Conservation (phyloP, 2,113 vertebrate genomes). For the Engystomops pustulosus region DNA sequence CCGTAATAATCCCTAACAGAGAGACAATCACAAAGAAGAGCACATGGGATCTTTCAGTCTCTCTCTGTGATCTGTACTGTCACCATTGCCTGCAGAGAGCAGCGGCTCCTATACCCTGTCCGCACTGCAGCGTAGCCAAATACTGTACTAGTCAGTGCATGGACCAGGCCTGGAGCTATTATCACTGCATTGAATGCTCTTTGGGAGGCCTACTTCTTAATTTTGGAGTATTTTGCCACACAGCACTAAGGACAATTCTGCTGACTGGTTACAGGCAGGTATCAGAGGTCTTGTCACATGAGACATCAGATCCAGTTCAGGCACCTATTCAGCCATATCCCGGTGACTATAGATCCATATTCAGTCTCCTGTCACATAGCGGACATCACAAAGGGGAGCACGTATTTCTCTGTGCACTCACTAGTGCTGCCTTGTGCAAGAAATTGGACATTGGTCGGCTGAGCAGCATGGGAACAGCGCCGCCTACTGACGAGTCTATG, state of each 20-base stretch:
- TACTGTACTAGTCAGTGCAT: slow-evolving; percentile 84
- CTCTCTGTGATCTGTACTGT: slow-evolving; percentile 78
- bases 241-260: slow-evolving; percentile 83
- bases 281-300: slow-evolving; percentile 48
- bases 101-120: slow-evolving; percentile 77
- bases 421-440: slow-evolving; percentile 76
- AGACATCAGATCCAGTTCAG: slow-evolving; percentile 61
- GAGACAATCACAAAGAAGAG: slow-evolving; percentile 53
- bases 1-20: slow-evolving; percentile 82
- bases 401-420: slow-evolving; percentile 82
- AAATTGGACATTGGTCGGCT: slow-evolving; percentile 65
- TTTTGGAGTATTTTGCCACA: slow-evolving; percentile 83
- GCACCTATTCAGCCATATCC: slow-evolving; percentile 65
- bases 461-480: slow-evolving; percentile 58
- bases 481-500: neutral
- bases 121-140: slow-evolving; percentile 81
- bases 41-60: slow-evolving; percentile 56
- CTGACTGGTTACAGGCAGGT: slow-evolving; percentile 78
- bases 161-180: slow-evolving; percentile 79
- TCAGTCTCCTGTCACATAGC: slow-evolving; percentile 82
- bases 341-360: slow-evolving; percentile 79
- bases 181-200: slow-evolving; percentile 86
- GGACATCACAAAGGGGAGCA: slow-evolving; percentile 75
- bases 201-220: slow-evolving; percentile 78
- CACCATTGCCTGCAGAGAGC: slow-evolving; percentile 83